phyloP scores from a whole-genome alignment of 2,113 vertebrate genomes.

The Mandrillus leucophaeus region DNA sequence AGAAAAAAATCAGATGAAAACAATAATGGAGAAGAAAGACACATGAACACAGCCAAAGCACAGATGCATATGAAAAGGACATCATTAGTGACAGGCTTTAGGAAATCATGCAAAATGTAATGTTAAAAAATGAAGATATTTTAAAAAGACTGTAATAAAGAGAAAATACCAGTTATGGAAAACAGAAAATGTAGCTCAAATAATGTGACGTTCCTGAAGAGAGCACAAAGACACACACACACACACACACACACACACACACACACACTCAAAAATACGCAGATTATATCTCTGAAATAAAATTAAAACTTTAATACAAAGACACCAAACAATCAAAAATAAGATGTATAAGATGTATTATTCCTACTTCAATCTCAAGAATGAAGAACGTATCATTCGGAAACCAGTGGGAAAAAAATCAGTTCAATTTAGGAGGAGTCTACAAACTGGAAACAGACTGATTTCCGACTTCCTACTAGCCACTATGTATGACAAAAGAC shows the following conservation, averaged over 20 bases:
- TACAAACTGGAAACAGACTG: background rate
- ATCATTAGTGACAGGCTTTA: background rate
- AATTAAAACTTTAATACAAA: background rate
- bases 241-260: background rate
- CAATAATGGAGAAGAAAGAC: background rate
- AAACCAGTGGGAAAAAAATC: background rate
- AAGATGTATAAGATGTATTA: background rate
- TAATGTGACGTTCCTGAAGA: background rate
- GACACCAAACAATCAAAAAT: background rate
- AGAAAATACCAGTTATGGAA: background rate
- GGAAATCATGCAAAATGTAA: background rate
- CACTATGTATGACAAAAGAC: background rate
- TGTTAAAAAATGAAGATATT: background rate
- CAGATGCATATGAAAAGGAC: background rate
- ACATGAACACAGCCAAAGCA: background rate
- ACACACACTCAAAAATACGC: background rate
- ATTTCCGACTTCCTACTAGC: background rate
- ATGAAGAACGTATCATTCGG: background rate
- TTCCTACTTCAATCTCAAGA: background rate
- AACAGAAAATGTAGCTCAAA: background rate
- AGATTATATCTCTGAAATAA: background rate
- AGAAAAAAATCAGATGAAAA: background rate
- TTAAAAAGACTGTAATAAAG: background rate
- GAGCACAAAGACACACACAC: background rate
- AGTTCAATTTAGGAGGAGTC: background rate